A percentile compares a stretch with the other conserved stretches of the same genome.
phyloP scores from a whole-genome alignment of 2,888 invertebrate species.

The Cylloceria caligata region DNA sequence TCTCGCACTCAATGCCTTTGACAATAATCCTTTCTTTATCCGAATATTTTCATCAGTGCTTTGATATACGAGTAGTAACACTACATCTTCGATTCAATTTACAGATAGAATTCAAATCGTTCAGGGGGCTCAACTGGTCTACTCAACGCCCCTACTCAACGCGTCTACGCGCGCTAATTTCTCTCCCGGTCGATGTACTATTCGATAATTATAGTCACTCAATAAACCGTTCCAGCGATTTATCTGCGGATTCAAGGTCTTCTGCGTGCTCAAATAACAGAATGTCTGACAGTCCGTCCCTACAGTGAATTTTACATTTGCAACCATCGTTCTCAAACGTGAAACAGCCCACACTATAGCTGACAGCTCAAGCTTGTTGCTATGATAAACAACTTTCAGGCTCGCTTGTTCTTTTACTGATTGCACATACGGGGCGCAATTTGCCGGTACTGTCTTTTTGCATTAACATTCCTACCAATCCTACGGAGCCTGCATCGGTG shows the following conservation, averaged over 20 bases:
- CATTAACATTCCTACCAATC: not conserved
- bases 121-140: too few relatives aligned
- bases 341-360: not conserved
- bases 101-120: too few relatives aligned
- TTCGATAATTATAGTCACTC: constrained; percentile 61
- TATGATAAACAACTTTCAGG: not conserved
- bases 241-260: constrained; percentile 67
- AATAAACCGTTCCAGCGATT: constrained; percentile 62
- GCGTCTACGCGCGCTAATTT: constrained; percentile 67
- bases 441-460: not conserved
- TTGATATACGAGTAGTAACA: too few relatives aligned
- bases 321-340: not conserved
- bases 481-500: not conserved
- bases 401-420: not conserved
- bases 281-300: constrained; percentile 66
- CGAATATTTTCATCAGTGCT: too few relatives aligned
- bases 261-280: constrained; percentile 67
- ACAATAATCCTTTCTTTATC: too few relatives aligned
- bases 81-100: too few relatives aligned
- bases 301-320: not conserved
- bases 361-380: too few relatives aligned
- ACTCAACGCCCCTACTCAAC: too few relatives aligned
- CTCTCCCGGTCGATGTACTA: constrained; percentile 61
- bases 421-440: not conserved
- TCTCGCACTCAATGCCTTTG: too few relatives aligned